Base-by-base conservation (phyloP, 2,113 vertebrate species). In the Mellivora capensis region DNA sequence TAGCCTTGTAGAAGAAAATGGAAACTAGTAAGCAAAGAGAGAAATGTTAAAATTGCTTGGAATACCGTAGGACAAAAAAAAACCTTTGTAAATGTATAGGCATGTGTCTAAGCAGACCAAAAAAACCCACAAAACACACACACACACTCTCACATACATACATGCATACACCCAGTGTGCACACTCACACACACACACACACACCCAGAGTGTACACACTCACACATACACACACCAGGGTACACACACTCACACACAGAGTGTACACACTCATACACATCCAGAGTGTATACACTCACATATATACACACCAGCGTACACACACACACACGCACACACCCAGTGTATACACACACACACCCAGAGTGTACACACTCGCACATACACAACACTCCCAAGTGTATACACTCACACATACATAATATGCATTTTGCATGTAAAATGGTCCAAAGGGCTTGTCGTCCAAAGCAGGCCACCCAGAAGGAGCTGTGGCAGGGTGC, bases 1-100 rank as follows among this genome's bases (percentile, higher is more conserved):
- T 61, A 84, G 31, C 71, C 90, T 95, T 61, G 29, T 15, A 57
- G 44, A 71, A 42, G 44, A 91, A 96, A 80, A 57, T 42, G 7
- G 27, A 23, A 71, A 77, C 34, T 10, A 54, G 77, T 39, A 77
- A 88, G n/a, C 23, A 64, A 87, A 59, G 44, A 59, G 62, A 71
- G 52, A 37, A 59, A 79, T 9, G 7, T 80, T 74, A 34, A 80
- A 72, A 67, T 90, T 17, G 12, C 13, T 71, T 42, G 14, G 76
- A 94, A 95, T 37, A 52, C 39, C 20, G 27, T 7, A 86, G 20
- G 52, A 87, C 7, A 82, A 27, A 49, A 34, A 34, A 77, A 81
- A 59, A 27, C 21, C 67, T 89, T 71, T n/a, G 2, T 59, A 83
- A 94, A 23, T 14, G 54, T 52, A 39, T 2, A 14, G 12, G 49